These are phyloP conservation scores for Clepsis dumicolana DNA, from an alignment of 2,888 invertebrate species.

Conservation along the genomic window DNA sequence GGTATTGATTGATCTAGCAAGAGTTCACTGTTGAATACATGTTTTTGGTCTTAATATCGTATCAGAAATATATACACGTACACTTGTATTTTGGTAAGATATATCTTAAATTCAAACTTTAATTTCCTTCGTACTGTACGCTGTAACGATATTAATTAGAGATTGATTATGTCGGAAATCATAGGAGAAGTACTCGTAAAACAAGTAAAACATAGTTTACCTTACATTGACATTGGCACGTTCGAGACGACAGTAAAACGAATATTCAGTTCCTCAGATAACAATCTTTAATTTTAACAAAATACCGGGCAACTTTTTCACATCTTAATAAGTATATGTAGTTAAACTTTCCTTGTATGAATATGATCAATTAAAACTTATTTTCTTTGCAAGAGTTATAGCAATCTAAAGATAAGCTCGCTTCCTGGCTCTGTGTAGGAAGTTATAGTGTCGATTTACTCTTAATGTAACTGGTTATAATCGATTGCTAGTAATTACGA, in stretches of 20 bases:
- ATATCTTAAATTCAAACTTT: no score
- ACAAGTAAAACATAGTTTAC: neutral
- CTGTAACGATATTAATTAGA: no score
- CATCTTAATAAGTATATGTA: slow-evolving; percentile 5
- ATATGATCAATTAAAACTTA: slow-evolving; percentile 29
- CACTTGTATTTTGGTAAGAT: no score
- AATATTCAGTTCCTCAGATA: neutral
- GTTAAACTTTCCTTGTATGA: slow-evolving; percentile 28
- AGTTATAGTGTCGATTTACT: slow-evolving; percentile 18
- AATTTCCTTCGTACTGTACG: no score
- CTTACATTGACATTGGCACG: neutral
- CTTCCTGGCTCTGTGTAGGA: slow-evolving; percentile 32
- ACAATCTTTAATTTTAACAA: slow-evolving; percentile 8
- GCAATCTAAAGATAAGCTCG: slow-evolving; percentile 16
- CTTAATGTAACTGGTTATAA: slow-evolving; percentile 32
- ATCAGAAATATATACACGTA: no score
- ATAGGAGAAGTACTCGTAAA: no score
- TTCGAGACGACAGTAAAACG: neutral
- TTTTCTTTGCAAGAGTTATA: slow-evolving; percentile 11
- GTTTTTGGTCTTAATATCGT: no score
- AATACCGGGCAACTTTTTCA: neutral
- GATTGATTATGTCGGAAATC: no score
- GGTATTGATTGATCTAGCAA: no score
- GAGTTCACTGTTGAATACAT: no score
- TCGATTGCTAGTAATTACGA: slow-evolving; percentile 2